A percentile compares a stretch with the other conserved stretches of the same genome.
Conservation (phyloP, 2,888 invertebrate species). For the Carabus problematicus region DNA sequence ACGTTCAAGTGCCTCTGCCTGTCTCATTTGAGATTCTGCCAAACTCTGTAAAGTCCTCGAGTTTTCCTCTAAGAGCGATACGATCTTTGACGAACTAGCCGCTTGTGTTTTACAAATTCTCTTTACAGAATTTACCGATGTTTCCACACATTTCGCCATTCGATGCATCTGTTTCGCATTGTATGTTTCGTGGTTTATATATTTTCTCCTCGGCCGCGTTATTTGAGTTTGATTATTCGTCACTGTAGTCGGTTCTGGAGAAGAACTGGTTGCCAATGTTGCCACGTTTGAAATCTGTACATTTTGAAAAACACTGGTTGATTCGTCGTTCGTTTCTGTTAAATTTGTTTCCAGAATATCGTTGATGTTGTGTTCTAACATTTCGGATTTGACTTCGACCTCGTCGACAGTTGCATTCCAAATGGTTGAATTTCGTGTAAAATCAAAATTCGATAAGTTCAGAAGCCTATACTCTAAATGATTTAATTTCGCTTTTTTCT, state of each 20-base stretch:
- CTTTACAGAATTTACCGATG: neutral
- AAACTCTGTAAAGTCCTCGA: constrained; percentile 32
- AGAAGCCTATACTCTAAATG: constrained; percentile 18
- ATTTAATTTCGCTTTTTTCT: constrained; percentile 10
- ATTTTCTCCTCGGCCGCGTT: neutral
- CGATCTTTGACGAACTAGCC: constrained; percentile 1
- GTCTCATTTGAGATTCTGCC: constrained; percentile 31
- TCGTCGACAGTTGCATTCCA: neutral
- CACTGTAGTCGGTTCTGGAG: neutral
- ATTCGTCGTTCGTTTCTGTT: constrained; percentile 4
- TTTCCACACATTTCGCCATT: constrained; percentile 29
- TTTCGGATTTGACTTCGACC: constrained; percentile 10
- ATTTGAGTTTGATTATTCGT: neutral
- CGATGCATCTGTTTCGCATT: constrained; percentile 19
- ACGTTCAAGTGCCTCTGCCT: constrained; percentile 35
- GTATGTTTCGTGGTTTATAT: constrained; percentile 20
- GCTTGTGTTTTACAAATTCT: constrained; percentile 18
- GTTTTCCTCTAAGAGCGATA: constrained; percentile 13
- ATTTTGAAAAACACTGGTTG: constrained; percentile 1
- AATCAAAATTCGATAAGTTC: constrained; percentile 2
- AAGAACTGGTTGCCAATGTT: neutral
- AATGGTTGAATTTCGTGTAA: neutral
- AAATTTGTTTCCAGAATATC: constrained; percentile 24
- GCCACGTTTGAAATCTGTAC: constrained; percentile 8
- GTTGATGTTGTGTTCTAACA: constrained; percentile 5